These are phyloP conservation scores for Cerastoderma edule DNA, from an alignment of 2,888 invertebrate genomes.

Conservation along the genomic window DNA sequence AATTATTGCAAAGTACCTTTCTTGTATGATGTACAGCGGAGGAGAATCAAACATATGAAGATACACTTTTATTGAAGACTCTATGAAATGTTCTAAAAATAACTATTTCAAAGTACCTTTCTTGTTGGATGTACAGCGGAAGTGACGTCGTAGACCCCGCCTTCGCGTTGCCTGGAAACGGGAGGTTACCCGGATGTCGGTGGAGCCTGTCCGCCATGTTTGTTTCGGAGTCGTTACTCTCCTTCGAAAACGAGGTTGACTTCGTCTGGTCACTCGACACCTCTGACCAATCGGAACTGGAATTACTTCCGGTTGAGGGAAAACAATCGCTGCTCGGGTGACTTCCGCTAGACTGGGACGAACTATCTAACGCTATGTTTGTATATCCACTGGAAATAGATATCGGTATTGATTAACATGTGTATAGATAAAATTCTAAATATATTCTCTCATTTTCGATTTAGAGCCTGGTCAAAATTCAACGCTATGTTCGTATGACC, in stretches of 20 bases:
- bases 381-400: conserved; percentile 38
- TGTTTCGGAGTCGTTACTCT: conserved; percentile 2
- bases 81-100: not conserved
- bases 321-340: conserved; percentile 46
- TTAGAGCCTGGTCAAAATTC: not conserved
- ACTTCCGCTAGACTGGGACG: conserved; percentile 52
- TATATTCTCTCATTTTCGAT: not conserved
- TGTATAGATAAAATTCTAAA: not conserved
- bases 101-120: conserved; percentile 8
- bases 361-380: conserved; percentile 39
- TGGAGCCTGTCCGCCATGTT: conserved; percentile 10
- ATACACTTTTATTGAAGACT: too few relatives aligned
- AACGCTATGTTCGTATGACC: not conserved
- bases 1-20: too few relatives aligned
- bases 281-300: conserved; percentile 49
- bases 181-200: conserved; percentile 3
- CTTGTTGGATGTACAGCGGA: conserved; percentile 19
- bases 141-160: conserved; percentile 26
- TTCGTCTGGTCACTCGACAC: conserved; percentile 27
- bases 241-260: conserved; percentile 7
- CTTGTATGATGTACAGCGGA: too few relatives aligned
- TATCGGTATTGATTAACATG: not conserved
- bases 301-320: conserved; percentile 46
- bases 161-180: conserved; percentile 15
- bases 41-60: too few relatives aligned